Evolutionary conservation across 2,888 invertebrate species (phyloP).

Genomic region (Crepidodera aurea): DNA sequence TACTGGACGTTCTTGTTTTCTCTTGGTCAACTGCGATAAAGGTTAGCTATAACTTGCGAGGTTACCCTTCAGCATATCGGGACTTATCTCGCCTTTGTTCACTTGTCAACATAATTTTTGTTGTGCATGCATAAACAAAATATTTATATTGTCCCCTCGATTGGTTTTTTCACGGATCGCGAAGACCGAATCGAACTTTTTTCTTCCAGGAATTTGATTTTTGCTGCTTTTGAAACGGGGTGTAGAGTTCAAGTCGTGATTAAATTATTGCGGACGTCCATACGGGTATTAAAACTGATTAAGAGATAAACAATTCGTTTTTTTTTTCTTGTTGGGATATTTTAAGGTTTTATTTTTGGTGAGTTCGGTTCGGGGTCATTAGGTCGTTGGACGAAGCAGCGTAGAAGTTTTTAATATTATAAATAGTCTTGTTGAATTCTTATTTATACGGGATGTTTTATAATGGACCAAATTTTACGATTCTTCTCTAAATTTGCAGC

Average conservation of each 20-base stretch:
- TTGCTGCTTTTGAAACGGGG: constrained; percentile 53
- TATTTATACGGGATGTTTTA: too few species aligned
- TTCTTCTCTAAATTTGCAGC: too few species aligned
- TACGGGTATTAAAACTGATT: constrained; percentile 37
- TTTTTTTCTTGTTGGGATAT: not conserved
- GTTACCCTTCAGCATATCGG: constrained; percentile 62
- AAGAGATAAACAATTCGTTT: constrained; percentile 17
- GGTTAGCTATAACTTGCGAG: constrained; percentile 63
- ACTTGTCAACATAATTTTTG: constrained; percentile 64
- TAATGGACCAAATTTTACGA: too few species aligned
- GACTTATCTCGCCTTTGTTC: constrained; percentile 63
- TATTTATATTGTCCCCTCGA: constrained; percentile 64
- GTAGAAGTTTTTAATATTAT: too few species aligned
- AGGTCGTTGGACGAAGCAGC: not conserved
- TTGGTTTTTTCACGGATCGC: constrained; percentile 57
- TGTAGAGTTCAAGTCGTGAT: constrained; percentile 61
- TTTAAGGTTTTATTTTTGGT: not conserved
- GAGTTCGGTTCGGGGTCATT: not conserved
- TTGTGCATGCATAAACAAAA: constrained; percentile 64
- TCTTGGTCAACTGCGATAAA: constrained; percentile 55
- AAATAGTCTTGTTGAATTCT: too few species aligned
- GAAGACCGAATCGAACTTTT: constrained; percentile 51
- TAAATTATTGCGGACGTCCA: constrained; percentile 60
- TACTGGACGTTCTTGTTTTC: constrained; percentile 34
- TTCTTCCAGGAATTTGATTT: constrained; percentile 61